These are phyloP conservation scores for Drosophila kohkoa DNA, from an alignment of 1,140 invertebrate genomes.

Conservation along the genomic window DNA sequence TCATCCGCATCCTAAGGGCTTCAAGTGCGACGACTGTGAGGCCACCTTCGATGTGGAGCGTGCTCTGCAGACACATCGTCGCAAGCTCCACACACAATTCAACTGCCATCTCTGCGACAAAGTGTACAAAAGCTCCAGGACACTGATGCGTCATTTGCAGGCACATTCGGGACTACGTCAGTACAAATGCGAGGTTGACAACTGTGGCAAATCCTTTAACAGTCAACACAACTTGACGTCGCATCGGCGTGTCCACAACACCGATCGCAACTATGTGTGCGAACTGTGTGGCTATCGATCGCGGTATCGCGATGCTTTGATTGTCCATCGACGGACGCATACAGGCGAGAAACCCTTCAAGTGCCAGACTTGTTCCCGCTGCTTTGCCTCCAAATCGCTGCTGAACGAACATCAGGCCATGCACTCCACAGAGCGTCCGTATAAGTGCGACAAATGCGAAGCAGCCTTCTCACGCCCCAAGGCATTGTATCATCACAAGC, in stretches of 20 bases:
- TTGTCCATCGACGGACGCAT: constrained; percentile 97
- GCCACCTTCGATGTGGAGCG: constrained; percentile 65
- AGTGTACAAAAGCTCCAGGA: constrained; percentile 65
- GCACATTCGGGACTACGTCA: constrained; percentile 63
- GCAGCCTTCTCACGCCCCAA: constrained; percentile 93
- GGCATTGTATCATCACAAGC: constrained; percentile 93
- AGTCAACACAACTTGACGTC: constrained; percentile 67
- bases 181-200: constrained; percentile 68
- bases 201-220: constrained; percentile 73
- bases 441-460: constrained; percentile 90
- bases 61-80: constrained; percentile 55
- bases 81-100: constrained; percentile 65
- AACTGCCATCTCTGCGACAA: constrained; percentile 65
- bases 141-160: constrained; percentile 62
- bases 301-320: constrained; percentile 91
- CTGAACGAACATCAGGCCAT: constrained; percentile 87
- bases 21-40: constrained; percentile 69
- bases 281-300: constrained; percentile 77
- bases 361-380: constrained; percentile 60
- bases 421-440: constrained; percentile 93
- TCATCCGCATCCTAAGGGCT: constrained; percentile 68
- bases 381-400: constrained; percentile 73
- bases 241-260: constrained; percentile 67
- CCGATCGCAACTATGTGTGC: constrained; percentile 71
- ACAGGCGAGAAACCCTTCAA: constrained; percentile 97